These are phyloP conservation scores for Iguana delicatissima DNA, from an alignment of 2,797 vertebrate genomes.

Conservation along the genomic window DNA sequence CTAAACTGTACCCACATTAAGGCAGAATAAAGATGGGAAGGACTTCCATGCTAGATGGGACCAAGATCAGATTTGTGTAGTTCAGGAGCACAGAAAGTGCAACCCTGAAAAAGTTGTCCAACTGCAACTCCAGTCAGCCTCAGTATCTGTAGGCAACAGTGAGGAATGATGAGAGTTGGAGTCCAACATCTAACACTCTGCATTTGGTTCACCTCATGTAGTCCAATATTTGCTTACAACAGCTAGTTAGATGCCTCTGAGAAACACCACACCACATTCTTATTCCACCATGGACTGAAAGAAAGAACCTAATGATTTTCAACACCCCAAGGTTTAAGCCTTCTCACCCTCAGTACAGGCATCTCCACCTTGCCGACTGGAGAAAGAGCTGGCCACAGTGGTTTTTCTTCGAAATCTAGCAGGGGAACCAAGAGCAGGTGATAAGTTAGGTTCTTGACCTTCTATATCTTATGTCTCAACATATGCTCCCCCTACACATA, in stretches of 20 bases:
- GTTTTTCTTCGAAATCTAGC: constrained; percentile 59
- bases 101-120: not conserved
- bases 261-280: not conserved
- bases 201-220: not conserved
- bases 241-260: not conserved
- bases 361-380: constrained; percentile 49
- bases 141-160: not conserved
- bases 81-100: not conserved
- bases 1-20: not conserved
- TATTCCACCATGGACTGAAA: not conserved
- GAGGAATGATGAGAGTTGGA: not conserved
- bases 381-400: constrained; percentile 30
- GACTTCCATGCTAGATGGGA: not conserved
- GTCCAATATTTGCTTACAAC: not conserved
- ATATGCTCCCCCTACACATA: not conserved
- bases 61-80: not conserved
- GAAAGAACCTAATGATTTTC: not conserved
- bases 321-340: too few species aligned
- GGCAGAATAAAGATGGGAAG: not conserved
- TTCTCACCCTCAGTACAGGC: constrained; percentile 61
- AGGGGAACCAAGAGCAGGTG: not conserved
- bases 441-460: not conserved
- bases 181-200: not conserved
- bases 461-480: not conserved
- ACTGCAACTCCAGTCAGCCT: not conserved